Base-by-base conservation (phyloP, 1,140 invertebrate genomes). In the Artemia franciscana region DNA sequence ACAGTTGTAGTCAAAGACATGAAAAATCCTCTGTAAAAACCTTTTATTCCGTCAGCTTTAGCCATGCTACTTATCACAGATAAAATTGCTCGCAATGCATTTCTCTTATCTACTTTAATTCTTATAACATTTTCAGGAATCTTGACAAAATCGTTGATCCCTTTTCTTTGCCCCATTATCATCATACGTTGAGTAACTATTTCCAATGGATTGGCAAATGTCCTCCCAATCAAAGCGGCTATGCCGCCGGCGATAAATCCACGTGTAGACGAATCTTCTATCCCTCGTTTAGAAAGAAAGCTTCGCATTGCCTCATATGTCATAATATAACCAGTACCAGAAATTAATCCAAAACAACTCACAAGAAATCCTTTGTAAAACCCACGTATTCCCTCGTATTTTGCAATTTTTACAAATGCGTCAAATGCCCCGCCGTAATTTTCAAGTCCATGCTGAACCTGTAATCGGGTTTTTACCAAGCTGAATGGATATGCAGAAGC, bases 131-230 rank as follows among this genome's bases (percentile, higher is more conserved):
- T n/a, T n/a, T n/a, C n/a, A n/a, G n/a, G n/a, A n/a, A n/a, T n/a
- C n/a, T n/a, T n/a, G n/a, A n/a, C n/a, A n/a, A n/a, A n/a, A n/a
- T n/a, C n/a, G n/a, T n/a, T n/a, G n/a, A n/a, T n/a, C n/a, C n/a
- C n/a, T 28, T 65, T 60, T 24, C 57, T 39, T 57, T 69, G 69
- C 0, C 90, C 90, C 23, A 95, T 77, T 66, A 97, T 83, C 91
- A 97, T 97, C 60, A 96, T 80, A 73, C 97, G 93, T 70, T 97
- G 93, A 69, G 90, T 91, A 28, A 97, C 78, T 27, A 97, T 84
- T 74, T 97, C 93, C 72, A 96, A 91, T 23, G 93, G 92, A 58
- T 95, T 91, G 67, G 94, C 86, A 62, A 96, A 85, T 0, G 91
- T 94, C 75, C 98, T 93, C 4, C 90, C 86, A 28, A 95, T 87